phyloP scores from a whole-genome alignment of 2,888 invertebrate genomes.

The Hyppa rectilinea region DNA sequence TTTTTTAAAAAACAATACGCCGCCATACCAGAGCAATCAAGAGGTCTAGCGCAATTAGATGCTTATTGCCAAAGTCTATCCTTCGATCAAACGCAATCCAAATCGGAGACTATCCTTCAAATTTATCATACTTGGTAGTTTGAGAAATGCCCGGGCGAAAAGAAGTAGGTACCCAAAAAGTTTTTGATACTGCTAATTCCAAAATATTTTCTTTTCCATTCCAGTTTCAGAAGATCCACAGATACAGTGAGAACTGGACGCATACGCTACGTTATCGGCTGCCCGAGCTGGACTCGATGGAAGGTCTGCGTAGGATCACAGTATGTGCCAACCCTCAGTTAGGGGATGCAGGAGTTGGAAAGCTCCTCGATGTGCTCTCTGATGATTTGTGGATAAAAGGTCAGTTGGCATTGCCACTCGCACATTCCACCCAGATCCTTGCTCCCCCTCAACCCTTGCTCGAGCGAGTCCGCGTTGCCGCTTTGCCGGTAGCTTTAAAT shows the following conservation, averaged over 20 bases:
- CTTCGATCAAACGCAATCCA: not conserved
- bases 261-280: conserved; percentile 94
- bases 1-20: not conserved
- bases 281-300: conserved; percentile 93
- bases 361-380: conserved; percentile 92
- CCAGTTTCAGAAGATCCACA: conserved; percentile 92
- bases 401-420: too few species aligned
- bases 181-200: not conserved
- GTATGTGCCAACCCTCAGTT: conserved; percentile 93
- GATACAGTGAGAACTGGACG: conserved; percentile 95
- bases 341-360: conserved; percentile 91
- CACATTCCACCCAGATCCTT: too few species aligned
- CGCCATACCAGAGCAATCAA: not conserved
- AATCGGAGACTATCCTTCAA: not conserved
- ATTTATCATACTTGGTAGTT: not conserved
- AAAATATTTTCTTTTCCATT: conserved; percentile 11
- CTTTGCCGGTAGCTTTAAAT: too few species aligned
- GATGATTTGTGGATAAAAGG: conserved; percentile 96
- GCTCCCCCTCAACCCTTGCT: too few species aligned
- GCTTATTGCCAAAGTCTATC: not conserved
- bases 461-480: too few species aligned
- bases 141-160: not conserved
- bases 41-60: not conserved
- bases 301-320: conserved; percentile 93
- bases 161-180: not conserved